Conservation (phyloP, 2,113 vertebrate genomes). For the Litocranius walleri region DNA sequence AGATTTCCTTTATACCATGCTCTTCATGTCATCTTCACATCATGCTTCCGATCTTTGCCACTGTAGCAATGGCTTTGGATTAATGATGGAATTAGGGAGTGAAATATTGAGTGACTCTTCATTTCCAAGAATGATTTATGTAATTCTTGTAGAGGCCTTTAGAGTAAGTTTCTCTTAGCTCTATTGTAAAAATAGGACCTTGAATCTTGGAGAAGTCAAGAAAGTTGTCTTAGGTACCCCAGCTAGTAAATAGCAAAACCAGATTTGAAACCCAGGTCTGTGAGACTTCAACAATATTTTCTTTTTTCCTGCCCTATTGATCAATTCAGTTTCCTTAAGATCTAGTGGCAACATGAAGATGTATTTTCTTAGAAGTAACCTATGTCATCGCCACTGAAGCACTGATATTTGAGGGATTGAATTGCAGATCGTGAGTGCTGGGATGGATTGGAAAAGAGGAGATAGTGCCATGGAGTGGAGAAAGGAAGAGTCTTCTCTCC, state of each 20-base stretch:
- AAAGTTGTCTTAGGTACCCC: neutral
- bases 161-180: neutral
- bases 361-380: neutral
- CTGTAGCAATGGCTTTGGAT: neutral
- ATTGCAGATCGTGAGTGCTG: neutral
- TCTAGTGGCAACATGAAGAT: neutral
- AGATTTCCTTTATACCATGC: neutral
- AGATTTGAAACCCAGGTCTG: neutral
- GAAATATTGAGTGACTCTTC: neutral
- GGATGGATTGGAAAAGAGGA: neutral
- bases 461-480: rapidly evolving
- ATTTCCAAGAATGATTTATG: neutral
- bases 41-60: neutral
- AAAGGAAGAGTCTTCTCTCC: neutral
- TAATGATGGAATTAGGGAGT: neutral
- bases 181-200: neutral
- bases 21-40: neutral
- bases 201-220: neutral
- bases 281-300: neutral
- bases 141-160: neutral
- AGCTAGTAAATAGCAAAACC: neutral
- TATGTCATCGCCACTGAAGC: neutral
- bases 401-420: neutral
- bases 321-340: neutral
- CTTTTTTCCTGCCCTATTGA: neutral